Percentiles rank a stretch among this genome's conserved stretches.
Conservation (phyloP, 2,113 vertebrate genomes). For the Rousettus leschenaultii region DNA sequence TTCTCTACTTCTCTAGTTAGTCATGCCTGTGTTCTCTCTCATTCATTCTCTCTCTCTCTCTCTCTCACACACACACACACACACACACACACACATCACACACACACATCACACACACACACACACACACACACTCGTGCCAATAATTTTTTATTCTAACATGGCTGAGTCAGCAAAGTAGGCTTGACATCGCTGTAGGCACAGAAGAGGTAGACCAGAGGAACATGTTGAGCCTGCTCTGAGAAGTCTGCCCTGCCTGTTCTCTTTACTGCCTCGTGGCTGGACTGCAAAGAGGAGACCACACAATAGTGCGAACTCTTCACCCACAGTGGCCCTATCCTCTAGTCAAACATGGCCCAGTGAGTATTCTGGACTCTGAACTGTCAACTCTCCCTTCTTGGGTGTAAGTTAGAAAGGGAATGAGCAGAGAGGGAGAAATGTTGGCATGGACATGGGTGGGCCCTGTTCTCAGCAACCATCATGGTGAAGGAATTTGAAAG, state of each 20-base stretch:
- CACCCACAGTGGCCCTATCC: not conserved
- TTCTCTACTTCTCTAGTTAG: not conserved
- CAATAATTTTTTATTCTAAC: not conserved
- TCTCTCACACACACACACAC: not conserved
- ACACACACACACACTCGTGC: not conserved
- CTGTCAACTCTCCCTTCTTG: not conserved
- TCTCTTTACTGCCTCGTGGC: not conserved
- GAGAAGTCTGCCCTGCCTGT: not conserved
- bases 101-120: not conserved
- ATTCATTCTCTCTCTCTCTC: no score
- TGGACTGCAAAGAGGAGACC: not conserved
- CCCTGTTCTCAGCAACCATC: not conserved
- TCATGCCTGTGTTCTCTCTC: not conserved
- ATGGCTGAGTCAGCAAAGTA: not conserved
- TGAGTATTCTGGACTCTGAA: not conserved
- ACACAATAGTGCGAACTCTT: not conserved
- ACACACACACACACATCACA: not conserved
- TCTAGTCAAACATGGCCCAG: rapidly evolving
- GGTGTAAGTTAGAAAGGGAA: not conserved
- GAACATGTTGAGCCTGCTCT: not conserved
- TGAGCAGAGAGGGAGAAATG: not conserved
- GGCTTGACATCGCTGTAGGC: not conserved
- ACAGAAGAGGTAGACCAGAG: not conserved
- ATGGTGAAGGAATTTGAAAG: not conserved
- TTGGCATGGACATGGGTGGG: not conserved